Percentiles rank a stretch among this genome's conserved stretches.
phyloP scores from a whole-genome alignment of 92 coral and sea anemone genomes.

The Porites divaricata region DNA sequence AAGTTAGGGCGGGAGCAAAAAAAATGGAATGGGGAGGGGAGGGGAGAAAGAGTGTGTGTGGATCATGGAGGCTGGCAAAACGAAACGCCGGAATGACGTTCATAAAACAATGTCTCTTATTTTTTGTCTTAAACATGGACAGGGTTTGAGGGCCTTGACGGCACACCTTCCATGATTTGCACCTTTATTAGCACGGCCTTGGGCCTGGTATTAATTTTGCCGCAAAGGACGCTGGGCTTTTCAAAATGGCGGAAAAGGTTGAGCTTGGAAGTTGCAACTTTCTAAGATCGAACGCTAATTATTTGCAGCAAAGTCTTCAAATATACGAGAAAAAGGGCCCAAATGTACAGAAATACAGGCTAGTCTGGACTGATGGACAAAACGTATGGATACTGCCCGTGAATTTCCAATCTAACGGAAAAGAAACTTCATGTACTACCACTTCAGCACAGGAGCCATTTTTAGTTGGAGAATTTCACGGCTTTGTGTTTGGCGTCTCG shows the following conservation, averaged over 20 bases:
- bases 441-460: neutral
- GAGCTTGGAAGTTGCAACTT: conserved; percentile 35
- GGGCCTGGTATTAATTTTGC: neutral
- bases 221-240: conserved; percentile 4
- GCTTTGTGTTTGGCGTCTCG: conserved; percentile 26
- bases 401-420: neutral
- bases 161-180: too few relatives aligned
- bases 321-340: neutral
- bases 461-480: conserved; percentile 28
- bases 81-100: too few relatives aligned
- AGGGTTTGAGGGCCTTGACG: too few relatives aligned
- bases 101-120: too few relatives aligned
- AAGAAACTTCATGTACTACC: neutral
- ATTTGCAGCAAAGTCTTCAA: conserved; percentile 30
- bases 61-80: too few relatives aligned
- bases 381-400: conserved; percentile 23
- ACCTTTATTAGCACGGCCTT: too few relatives aligned
- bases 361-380: conserved; percentile 44
- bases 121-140: too few relatives aligned
- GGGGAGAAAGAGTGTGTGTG: too few relatives aligned
- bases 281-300: conserved; percentile 35
- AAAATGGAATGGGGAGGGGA: too few relatives aligned
- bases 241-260: conserved; percentile 28
- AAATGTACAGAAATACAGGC: conserved; percentile 3
- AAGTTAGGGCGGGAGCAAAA: too few relatives aligned